phyloP scores from a whole-genome alignment of 2,888 invertebrate genomes.

The Dioctria rufipes region DNA sequence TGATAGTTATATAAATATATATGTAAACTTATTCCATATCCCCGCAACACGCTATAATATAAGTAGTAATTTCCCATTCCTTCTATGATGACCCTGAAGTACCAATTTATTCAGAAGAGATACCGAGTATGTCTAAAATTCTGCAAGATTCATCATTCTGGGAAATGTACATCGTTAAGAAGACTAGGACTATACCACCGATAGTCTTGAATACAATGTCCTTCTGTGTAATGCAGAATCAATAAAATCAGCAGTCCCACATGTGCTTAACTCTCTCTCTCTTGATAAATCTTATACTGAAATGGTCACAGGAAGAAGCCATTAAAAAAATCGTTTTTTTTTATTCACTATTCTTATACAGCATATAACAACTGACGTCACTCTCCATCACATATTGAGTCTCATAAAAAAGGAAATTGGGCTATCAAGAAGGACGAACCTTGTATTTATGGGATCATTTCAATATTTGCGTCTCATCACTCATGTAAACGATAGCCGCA shows the following conservation, averaged over 20 bases:
- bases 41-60: no score
- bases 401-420: slow-evolving; percentile 45
- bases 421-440: slow-evolving; percentile 44
- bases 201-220: slow-evolving; percentile 15
- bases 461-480: slow-evolving; percentile 13
- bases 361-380: background rate
- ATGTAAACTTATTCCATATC: no score
- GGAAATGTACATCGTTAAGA: background rate
- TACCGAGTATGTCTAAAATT: no score
- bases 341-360: slow-evolving; percentile 5
- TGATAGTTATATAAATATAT: no score
- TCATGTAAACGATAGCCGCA: slow-evolving; percentile 29
- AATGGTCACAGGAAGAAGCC: background rate
- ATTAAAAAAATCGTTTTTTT: slow-evolving; percentile 8
- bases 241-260: slow-evolving; percentile 25
- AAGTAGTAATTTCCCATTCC: no score
- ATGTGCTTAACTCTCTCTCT: background rate
- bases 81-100: no score
- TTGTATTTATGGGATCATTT: slow-evolving; percentile 16
- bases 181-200: slow-evolving; percentile 1
- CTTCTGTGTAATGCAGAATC: slow-evolving; percentile 19
- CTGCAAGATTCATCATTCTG: background rate
- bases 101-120: no score
- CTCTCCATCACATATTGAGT: slow-evolving; percentile 10
- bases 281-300: background rate